These are phyloP conservation scores for Astur gentilis DNA, from an alignment of 2,113 vertebrate species.

Conservation along the genomic window DNA sequence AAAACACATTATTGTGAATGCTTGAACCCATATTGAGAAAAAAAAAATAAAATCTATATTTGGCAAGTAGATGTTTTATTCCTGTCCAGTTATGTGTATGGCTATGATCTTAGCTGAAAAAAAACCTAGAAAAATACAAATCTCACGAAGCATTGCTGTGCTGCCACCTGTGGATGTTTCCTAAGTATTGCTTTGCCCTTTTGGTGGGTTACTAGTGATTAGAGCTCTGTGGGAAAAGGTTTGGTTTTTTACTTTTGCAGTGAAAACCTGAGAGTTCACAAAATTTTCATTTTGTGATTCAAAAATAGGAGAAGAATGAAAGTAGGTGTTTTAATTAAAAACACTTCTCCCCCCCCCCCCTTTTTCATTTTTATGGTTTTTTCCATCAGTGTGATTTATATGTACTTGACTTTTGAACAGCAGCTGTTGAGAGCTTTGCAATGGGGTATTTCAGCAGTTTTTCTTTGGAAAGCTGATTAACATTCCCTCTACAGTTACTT, in stretches of 20 bases:
- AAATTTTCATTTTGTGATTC: not conserved
- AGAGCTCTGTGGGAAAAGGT: not conserved
- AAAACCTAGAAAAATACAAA: not conserved
- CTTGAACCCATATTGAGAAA: not conserved
- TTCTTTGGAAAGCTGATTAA: not conserved
- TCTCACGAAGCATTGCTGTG: not conserved
- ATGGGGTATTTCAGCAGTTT: not conserved
- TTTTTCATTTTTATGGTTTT: not conserved
- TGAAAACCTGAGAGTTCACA: not conserved
- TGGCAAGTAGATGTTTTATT: not conserved
- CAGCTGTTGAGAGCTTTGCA: not conserved
- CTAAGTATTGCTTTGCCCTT: not conserved
- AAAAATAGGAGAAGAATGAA: not conserved
- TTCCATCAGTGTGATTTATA: not conserved
- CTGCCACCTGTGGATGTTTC: slow-evolving; percentile 50
- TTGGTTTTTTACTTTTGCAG: not conserved
- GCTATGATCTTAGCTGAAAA: not conserved
- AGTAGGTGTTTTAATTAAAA: not conserved
- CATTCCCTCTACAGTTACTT: not conserved
- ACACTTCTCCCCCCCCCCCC: too few species aligned
- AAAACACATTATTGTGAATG: not conserved
- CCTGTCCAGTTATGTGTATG: not conserved
- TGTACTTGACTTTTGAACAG: not conserved
- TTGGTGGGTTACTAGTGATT: not conserved
- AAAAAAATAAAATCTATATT: not conserved